Conservation (phyloP, 2,113 vertebrate genomes). For the Poeciliopsis turrubarensis region DNA sequence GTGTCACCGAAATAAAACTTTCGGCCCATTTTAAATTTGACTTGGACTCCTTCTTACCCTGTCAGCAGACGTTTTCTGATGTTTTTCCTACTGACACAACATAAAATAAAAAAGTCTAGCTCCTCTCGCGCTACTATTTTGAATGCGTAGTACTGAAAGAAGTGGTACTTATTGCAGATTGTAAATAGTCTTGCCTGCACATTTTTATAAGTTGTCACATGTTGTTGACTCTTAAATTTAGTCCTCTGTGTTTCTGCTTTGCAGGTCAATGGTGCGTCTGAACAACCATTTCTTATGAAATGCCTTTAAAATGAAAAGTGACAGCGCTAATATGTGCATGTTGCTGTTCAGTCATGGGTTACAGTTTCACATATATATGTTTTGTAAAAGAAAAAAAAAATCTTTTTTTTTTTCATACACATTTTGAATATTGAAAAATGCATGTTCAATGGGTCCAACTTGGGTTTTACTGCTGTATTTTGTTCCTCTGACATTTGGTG, state of each 20-base stretch:
- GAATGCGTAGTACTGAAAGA: no score
- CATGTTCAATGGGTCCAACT: neutral
- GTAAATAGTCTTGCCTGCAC: no score
- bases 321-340: constrained; percentile 32
- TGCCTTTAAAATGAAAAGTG: constrained; percentile 18
- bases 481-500: neutral
- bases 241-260: neutral
- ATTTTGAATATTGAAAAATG: neutral
- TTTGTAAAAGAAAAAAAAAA: neutral
- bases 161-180: no score
- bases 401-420: neutral
- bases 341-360: constrained; percentile 24
- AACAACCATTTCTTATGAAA: neutral
- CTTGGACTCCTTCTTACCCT: no score
- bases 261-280: neutral
- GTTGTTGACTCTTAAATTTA: neutral
- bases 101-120: no score
- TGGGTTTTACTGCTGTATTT: constrained; percentile 14
- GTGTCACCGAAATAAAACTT: neutral
- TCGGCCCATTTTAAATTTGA: neutral
- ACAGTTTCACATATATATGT: constrained; percentile 13
- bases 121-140: no score
- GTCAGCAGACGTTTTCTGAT: no score
- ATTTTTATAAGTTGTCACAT: neutral
- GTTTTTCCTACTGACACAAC: no score